Evolutionary conservation across 1,140 invertebrate genomes (phyloP).

Genomic region (Drosophila ohnishii): DNA sequence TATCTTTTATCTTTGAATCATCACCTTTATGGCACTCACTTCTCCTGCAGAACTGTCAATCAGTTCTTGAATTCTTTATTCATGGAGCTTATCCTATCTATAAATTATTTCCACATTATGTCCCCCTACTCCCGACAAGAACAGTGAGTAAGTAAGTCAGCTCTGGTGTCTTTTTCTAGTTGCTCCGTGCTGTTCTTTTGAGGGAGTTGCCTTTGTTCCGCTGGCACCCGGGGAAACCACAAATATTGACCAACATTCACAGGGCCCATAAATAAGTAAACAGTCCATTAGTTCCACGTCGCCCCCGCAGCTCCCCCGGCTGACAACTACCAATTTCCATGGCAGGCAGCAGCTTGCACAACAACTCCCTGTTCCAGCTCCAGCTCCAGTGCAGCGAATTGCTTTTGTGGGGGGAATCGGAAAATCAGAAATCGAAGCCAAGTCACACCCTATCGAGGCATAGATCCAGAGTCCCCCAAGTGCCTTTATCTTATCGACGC

Average conservation of each 20-base stretch:
- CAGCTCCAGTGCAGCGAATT: slow-evolving; percentile 27
- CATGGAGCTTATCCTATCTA: slow-evolving; percentile 35
- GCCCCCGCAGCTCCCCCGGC: background rate
- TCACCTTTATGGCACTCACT: background rate
- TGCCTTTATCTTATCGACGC: slow-evolving; percentile 43
- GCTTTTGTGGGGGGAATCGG: slow-evolving; percentile 36
- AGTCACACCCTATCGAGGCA: slow-evolving; percentile 45
- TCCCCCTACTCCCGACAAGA: slow-evolving; percentile 14
- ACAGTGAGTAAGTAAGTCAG: slow-evolving; percentile 19
- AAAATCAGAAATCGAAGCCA: slow-evolving; percentile 52
- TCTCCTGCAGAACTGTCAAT: slow-evolving; percentile 24
- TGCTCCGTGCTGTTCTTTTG: slow-evolving; percentile 9
- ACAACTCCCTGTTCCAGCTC: slow-evolving; percentile 30
- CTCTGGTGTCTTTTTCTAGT: slow-evolving; percentile 14
- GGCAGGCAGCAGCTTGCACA: slow-evolving; percentile 50
- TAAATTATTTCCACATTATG: slow-evolving; percentile 60
- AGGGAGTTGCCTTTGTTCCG: slow-evolving; percentile 24
- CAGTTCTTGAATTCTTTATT: slow-evolving; percentile 26
- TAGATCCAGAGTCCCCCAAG: slow-evolving; percentile 34
- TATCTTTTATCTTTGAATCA: slow-evolving; percentile 3
- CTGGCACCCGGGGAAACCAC: slow-evolving; percentile 18
- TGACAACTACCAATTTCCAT: background rate
- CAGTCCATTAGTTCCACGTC: slow-evolving; percentile 51
- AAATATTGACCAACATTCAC: slow-evolving; percentile 62
- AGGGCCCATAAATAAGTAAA: slow-evolving; percentile 59